Evolutionary conservation across 2,797 vertebrate species (phyloP).

Genomic region (Anguilla obscura): DNA sequence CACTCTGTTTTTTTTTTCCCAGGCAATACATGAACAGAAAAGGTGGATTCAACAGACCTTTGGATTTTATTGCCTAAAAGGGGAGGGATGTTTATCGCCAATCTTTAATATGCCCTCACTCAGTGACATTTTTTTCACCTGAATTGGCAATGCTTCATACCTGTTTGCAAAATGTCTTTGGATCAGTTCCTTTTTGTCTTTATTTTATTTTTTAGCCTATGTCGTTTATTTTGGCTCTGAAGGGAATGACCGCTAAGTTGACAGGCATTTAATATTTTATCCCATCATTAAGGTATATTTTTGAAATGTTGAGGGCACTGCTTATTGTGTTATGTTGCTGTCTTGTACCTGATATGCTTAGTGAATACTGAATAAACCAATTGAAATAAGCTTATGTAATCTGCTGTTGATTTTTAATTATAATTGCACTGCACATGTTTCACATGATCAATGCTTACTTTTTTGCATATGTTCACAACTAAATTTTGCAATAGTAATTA

Average conservation of each 20-base stretch:
- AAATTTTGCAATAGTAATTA: not conserved
- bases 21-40: constrained; percentile 99
- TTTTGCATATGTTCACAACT: not conserved
- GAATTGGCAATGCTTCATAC: not conserved
- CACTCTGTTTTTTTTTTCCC: constrained; percentile 54
- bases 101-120: not conserved
- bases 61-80: constrained; percentile 94
- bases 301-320: not conserved
- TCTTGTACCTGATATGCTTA: not conserved
- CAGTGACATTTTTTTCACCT: not conserved
- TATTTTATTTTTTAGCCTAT: not conserved
- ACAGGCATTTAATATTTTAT: not conserved
- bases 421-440: not conserved
- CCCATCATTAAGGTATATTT: not conserved
- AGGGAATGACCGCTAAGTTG: not conserved
- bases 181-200: constrained; percentile 5
- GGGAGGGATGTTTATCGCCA: constrained; percentile 10
- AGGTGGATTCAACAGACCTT: constrained; percentile 97
- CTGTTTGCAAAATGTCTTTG: not conserved
- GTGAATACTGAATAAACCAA: constrained; percentile 6
- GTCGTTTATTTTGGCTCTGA: not conserved
- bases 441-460: not conserved
- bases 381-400: not conserved
- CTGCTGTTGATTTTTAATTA: not conserved
- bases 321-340: not conserved